Evolutionary conservation across 2,797 vertebrate species (phyloP).

Genomic region (Otus scops): DNA sequence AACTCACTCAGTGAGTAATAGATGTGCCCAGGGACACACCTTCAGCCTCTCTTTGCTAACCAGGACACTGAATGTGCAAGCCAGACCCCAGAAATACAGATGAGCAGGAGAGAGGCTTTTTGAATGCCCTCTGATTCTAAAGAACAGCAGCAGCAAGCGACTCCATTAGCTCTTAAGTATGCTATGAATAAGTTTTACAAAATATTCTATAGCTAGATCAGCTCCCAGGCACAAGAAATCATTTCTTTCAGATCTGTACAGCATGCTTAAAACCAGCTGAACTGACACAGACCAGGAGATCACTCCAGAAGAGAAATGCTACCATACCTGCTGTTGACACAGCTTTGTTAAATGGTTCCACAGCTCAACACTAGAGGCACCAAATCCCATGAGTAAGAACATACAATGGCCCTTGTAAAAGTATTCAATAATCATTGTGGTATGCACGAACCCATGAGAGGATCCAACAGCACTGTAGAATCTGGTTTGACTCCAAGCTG

Average conservation of each 20-base stretch:
- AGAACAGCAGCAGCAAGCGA: not conserved
- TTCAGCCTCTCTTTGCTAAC: not conserved
- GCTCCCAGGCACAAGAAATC: not conserved
- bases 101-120: not conserved
- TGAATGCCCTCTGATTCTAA: not conserved
- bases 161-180: not conserved
- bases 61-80: not conserved
- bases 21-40: not conserved
- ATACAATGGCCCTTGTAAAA: not conserved
- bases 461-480: slow-evolving; percentile 7
- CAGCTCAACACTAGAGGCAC: slow-evolving; percentile 44
- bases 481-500: slow-evolving; percentile 19
- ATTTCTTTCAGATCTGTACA: not conserved
- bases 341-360: not conserved
- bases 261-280: not conserved
- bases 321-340: not conserved
- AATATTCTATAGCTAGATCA: not conserved
- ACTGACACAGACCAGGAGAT: not conserved
- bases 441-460: slow-evolving; percentile 16
- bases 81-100: not conserved
- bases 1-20: accelerated
- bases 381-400: not conserved
- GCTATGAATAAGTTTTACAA: not conserved
- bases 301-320: not conserved
- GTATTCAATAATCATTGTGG: slow-evolving; percentile 37